Conservation (phyloP, 2,888 invertebrate species). For the Morpho helenor region DNA sequence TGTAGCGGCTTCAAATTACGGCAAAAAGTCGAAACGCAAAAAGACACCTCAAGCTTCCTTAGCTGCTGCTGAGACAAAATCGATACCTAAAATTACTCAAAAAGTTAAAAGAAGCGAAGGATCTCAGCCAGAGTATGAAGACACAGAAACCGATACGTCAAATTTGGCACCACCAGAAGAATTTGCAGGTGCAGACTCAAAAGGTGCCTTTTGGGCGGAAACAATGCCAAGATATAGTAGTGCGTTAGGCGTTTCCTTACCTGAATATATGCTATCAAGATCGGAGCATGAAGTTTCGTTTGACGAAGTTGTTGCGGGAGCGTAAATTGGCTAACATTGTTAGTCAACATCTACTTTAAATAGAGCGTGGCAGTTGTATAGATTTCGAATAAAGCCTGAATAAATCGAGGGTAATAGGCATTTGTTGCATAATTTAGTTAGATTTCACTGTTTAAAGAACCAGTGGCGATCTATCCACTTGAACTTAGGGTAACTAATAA, state of each 20-base stretch:
- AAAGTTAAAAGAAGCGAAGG: slow-evolving; percentile 60
- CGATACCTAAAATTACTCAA: slow-evolving; percentile 33
- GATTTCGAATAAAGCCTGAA: slow-evolving; percentile 54
- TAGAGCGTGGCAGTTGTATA: slow-evolving; percentile 71
- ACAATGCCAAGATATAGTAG: slow-evolving; percentile 83
- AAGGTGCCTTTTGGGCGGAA: slow-evolving; percentile 83
- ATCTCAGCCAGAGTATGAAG: slow-evolving; percentile 48
- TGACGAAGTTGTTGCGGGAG: slow-evolving; percentile 76
- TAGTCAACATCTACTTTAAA: slow-evolving; percentile 57
- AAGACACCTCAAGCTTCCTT: slow-evolving; percentile 48
- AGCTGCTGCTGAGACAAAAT: slow-evolving; percentile 43
- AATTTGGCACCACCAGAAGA: slow-evolving; percentile 70
- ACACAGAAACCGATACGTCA: slow-evolving; percentile 53
- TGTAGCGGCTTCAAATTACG: slow-evolving; percentile 56
- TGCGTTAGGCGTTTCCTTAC: slow-evolving; percentile 80
- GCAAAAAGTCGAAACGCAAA: slow-evolving; percentile 65
- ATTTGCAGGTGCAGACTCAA: slow-evolving; percentile 75
- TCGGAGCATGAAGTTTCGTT: slow-evolving; percentile 84
- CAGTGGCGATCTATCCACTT: slow-evolving; percentile 15
- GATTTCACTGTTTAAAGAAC: slow-evolving; percentile 52
- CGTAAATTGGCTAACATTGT: slow-evolving; percentile 54
- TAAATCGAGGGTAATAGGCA: slow-evolving; percentile 44
- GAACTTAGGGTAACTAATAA: slow-evolving; percentile 6
- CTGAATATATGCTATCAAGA: slow-evolving; percentile 83
- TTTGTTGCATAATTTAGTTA: slow-evolving; percentile 63